Evolutionary conservation across 2,888 invertebrate genomes (phyloP).

Genomic region (Ochropacha duplaris): DNA sequence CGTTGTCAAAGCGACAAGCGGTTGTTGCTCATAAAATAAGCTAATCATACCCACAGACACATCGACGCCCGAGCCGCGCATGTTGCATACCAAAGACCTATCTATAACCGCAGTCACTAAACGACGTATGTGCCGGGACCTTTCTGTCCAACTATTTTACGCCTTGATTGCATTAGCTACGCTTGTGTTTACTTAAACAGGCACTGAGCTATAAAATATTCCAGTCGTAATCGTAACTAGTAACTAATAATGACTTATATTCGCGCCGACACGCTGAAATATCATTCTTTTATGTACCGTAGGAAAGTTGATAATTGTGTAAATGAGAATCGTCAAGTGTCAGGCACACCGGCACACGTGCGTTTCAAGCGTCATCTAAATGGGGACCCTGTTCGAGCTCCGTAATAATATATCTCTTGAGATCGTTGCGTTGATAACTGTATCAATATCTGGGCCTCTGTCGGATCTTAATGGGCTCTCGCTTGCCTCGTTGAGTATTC

Average conservation of each 20-base stretch:
- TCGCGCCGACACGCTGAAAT: slow-evolving; percentile 23
- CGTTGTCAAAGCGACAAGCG: slow-evolving; percentile 47
- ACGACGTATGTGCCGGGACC: slow-evolving; percentile 32
- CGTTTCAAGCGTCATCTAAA: slow-evolving; percentile 74
- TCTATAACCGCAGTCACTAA: slow-evolving; percentile 32
- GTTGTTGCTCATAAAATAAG: slow-evolving; percentile 68
- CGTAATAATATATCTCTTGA: slow-evolving; percentile 61
- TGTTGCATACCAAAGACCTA: slow-evolving; percentile 64
- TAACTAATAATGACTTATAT: slow-evolving; percentile 42
- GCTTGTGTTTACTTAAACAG: slow-evolving; percentile 26
- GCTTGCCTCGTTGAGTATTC: slow-evolving; percentile 40
- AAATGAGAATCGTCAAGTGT: slow-evolving; percentile 40
- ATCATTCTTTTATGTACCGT: slow-evolving; percentile 18
- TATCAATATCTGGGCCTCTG: slow-evolving; percentile 53
- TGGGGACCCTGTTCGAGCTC: slow-evolving; percentile 64
- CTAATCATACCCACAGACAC: slow-evolving; percentile 79
- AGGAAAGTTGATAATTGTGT: slow-evolving; percentile 33
- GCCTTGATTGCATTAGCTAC: slow-evolving; percentile 34
- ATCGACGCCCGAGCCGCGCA: too few species aligned
- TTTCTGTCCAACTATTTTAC: slow-evolving; percentile 15
- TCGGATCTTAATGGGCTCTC: slow-evolving; percentile 47
- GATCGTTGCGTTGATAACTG: slow-evolving; percentile 70
- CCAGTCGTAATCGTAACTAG: slow-evolving; percentile 45
- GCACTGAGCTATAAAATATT: slow-evolving; percentile 52
- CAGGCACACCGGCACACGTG: slow-evolving; percentile 69